Base-by-base conservation (phyloP, 64 coral and sea anemone species). In the Anthopleura sola region DNA sequence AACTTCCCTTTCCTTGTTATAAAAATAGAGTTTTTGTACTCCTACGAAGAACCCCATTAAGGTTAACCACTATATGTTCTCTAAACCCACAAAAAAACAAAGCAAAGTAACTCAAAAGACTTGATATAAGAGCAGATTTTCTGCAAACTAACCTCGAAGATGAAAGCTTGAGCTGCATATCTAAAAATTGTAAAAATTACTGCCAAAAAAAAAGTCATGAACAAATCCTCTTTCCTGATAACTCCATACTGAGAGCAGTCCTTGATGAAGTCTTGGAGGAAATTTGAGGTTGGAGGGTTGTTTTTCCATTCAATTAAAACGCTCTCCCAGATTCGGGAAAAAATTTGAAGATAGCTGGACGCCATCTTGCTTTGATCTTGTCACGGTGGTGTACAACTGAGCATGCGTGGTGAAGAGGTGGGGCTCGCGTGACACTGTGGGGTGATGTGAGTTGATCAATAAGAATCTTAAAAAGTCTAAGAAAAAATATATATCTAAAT, bases 141-240 rank as follows among this genome's bases (percentile, higher is more conserved):
- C 29, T 71, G n/a, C 7, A 76, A 32, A 49, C 93, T 71, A 20
- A 97, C 94, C 90, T 90, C 84, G 48, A 97, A 97, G 13, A 92
- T 5, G 49, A 89, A 48, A 49, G 80, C 79, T 12, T 51, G 77
- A 38, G 87, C 55, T 15, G 80, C 84, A 69, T 92, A 93, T 87
- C 94, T 83, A 24, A 83, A 48, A 20, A 97, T 17, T 36, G 94
- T 97, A 54, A 97, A 92, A 60, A 89, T 23, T 21, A 97, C 50
- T 3, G 86, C 94, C 13, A 97, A 81, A 36, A 83, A 9, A 37
- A 93, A 17, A 75, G 78, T 86, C 36, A 93, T 9, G 32, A 57
- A 49, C 23, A 93, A 49, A 36, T 97, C 94, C 39, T 90, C 48
- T 8, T 62, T 40, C 6, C 82, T 83, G 60, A 97, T 92, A 36